Conservation (phyloP, 2,888 invertebrate genomes). For the Nowickia ferox region DNA sequence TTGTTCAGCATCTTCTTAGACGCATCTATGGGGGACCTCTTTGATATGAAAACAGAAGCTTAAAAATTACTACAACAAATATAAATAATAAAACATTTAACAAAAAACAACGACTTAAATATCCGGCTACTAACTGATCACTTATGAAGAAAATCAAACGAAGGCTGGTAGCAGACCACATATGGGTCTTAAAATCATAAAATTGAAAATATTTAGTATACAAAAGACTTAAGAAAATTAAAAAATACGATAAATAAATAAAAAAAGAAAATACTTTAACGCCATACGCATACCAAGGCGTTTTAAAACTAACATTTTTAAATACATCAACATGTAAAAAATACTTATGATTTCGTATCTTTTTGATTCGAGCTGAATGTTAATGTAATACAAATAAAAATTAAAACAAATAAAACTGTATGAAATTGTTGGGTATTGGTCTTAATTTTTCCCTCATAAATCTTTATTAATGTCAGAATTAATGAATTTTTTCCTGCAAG, state of each 20-base stretch:
- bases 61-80: neutral
- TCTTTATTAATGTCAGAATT: slow-evolving; percentile 33
- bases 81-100: neutral
- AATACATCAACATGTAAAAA: too few relatives aligned
- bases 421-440: slow-evolving; percentile 6
- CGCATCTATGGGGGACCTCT: neutral
- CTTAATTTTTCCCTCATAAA: slow-evolving; percentile 34
- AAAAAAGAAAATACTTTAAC: neutral
- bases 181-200: neutral
- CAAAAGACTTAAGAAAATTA: neutral
- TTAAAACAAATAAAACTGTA: slow-evolving; percentile 1
- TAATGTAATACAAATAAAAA: slow-evolving; percentile 12
- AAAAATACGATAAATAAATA: slow-evolving; percentile 2
- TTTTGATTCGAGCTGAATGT: slow-evolving; percentile 32
- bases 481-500: neutral
- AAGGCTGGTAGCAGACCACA: neutral
- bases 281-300: neutral
- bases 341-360: too few relatives aligned
- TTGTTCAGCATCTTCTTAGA: neutral
- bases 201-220: neutral
- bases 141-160: slow-evolving; percentile 25
- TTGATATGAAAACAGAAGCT: slow-evolving; percentile 42
- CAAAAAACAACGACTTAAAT: slow-evolving; percentile 28
- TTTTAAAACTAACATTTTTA: too few relatives aligned
- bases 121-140: slow-evolving; percentile 48